Evolutionary conservation across 1,140 invertebrate genomes (phyloP).

Genomic region (Drosophila subpulchrella): DNA sequence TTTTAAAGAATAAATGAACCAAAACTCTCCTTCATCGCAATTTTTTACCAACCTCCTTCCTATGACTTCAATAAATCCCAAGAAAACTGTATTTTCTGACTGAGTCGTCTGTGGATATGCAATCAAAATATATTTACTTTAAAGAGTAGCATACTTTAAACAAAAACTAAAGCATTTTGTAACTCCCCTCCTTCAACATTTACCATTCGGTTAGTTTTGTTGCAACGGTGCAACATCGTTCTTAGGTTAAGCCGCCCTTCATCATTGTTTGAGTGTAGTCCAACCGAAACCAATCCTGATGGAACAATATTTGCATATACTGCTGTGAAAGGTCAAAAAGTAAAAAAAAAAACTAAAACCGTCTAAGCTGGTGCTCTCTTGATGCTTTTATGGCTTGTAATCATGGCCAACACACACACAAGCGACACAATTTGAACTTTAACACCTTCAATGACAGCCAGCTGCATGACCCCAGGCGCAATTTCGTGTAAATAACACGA

Average conservation of each 20-base stretch:
- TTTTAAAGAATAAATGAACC: too few species aligned
- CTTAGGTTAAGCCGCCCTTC: constrained; percentile 6
- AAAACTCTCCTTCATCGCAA: too few species aligned
- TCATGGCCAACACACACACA: constrained; percentile 33
- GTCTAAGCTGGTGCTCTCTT: constrained; percentile 37
- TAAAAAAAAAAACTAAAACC: constrained; percentile 1
- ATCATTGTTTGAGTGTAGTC: constrained; percentile 5
- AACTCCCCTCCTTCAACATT: too few species aligned
- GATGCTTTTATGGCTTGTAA: constrained; percentile 55
- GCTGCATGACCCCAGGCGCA: constrained; percentile 73
- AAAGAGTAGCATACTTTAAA: too few species aligned
- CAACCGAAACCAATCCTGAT: constrained; percentile 10
- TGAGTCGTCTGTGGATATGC: too few species aligned
- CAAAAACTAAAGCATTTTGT: too few species aligned
- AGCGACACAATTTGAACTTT: constrained; percentile 75
- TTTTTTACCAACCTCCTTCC: too few species aligned
- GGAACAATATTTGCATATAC: constrained; percentile 54
- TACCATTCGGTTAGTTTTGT: background rate
- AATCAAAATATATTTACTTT: too few species aligned
- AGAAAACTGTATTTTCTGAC: too few species aligned
- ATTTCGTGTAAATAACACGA: constrained; percentile 83
- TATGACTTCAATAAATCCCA: too few species aligned
- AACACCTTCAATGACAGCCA: constrained; percentile 79
- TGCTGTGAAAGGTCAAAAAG: constrained; percentile 23
- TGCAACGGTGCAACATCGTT: background rate